A percentile compares a stretch with the other conserved stretches of the same genome.
These are phyloP conservation scores for Sarcophaga variegata DNA, from an alignment of 2,888 invertebrate species.

Conservation along the genomic window DNA sequence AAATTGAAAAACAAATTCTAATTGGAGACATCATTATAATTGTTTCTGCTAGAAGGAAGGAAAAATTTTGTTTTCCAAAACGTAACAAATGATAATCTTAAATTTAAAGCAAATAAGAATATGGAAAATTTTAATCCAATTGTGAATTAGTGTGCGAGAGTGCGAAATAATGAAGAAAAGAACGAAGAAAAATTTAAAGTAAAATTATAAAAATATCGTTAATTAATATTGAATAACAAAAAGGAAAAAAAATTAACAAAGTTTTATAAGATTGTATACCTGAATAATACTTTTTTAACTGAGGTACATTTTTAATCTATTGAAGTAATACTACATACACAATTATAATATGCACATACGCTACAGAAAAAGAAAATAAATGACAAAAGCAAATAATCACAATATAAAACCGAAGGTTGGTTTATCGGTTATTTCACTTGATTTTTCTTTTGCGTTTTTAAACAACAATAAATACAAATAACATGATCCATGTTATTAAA, in stretches of 20 bases:
- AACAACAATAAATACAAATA: constrained; percentile 27
- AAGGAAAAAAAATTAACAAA: neutral
- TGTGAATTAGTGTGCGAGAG: constrained; percentile 26
- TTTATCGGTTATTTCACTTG: constrained; percentile 47
- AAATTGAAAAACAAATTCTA: neutral
- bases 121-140: constrained; percentile 55
- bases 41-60: constrained; percentile 11
- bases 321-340: constrained; percentile 56
- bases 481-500: constrained; percentile 21
- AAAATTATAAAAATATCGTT: neutral
- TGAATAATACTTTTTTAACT: constrained; percentile 18
- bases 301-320: constrained; percentile 70
- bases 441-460: constrained; percentile 19
- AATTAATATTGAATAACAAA: neutral
- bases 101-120: constrained; percentile 46
- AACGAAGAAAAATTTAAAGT: constrained; percentile 5
- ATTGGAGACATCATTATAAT: neutral
- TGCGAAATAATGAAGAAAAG: constrained; percentile 32
- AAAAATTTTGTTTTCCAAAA: constrained; percentile 17
- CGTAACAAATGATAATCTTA: constrained; percentile 40
- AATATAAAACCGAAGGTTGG: constrained; percentile 54
- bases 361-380: constrained; percentile 37
- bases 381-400: constrained; percentile 35
- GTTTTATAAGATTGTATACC: neutral
- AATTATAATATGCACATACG: neutral